Percentiles rank a stretch among this genome's conserved stretches.
phyloP scores from a whole-genome alignment of 2,797 vertebrate genomes.

The Acropternis orthonyx region DNA sequence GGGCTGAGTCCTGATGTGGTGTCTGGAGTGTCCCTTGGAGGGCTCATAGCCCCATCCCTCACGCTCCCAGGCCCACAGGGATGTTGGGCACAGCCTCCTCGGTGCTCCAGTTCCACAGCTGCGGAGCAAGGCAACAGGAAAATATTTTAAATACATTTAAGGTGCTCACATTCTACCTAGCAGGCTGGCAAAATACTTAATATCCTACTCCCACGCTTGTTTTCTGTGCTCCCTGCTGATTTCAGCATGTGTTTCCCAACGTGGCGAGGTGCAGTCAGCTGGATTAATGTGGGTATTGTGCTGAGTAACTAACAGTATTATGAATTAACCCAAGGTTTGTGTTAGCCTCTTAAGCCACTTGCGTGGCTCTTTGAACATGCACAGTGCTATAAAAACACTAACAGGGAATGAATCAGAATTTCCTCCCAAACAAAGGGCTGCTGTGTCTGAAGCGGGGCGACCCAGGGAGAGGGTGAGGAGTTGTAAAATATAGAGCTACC shows the following conservation, averaged over 20 bases:
- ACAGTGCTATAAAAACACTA: not conserved
- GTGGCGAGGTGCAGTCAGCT: not conserved
- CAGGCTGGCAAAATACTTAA: not conserved
- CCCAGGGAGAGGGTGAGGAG: not conserved
- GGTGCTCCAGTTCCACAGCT: not conserved
- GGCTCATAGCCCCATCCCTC: not conserved
- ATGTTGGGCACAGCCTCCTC: not conserved
- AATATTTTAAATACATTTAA: not conserved
- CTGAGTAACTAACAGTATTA: constrained; percentile 2
- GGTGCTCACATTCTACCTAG: not conserved
- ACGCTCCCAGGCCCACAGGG: not conserved
- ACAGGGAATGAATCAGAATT: not conserved
- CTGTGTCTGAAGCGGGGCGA: not conserved
- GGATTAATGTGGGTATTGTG: constrained; percentile 30
- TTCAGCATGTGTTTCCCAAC: constrained; percentile 42
- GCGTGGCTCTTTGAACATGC: not conserved
- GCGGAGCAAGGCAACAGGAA: rapidly evolving
- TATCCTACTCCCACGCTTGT: not conserved
- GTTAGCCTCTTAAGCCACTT: constrained; percentile 20
- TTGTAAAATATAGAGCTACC: constrained; percentile 6
- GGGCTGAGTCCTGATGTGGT: not conserved
- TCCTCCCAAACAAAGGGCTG: not conserved
- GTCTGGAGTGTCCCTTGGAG: not conserved
- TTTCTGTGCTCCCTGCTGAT: constrained; percentile 24
- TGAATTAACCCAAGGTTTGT: constrained; percentile 29